Conservation (phyloP, 2,113 vertebrate species). For the Circaetus cinerascens region DNA sequence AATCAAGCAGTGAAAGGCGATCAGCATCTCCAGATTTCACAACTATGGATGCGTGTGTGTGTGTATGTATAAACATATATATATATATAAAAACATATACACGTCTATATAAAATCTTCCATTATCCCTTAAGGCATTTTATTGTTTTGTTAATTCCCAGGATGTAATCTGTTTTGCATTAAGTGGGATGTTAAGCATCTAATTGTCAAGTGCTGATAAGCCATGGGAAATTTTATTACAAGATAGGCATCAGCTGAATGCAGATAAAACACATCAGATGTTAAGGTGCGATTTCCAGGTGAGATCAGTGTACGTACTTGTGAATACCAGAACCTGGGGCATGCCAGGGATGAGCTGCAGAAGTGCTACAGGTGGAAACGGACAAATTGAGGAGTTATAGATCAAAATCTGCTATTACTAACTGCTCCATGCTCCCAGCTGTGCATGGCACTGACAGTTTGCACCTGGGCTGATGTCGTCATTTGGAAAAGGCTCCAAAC, state of each 20-base stretch:
- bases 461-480: background rate
- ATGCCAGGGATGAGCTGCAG: background rate
- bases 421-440: background rate
- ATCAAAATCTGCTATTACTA: background rate
- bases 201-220: slow-evolving; percentile 53
- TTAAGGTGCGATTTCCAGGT: background rate
- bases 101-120: background rate
- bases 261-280: slow-evolving; percentile 26
- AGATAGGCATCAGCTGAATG: slow-evolving; percentile 53
- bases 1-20: background rate
- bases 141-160: slow-evolving; percentile 63
- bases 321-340: background rate
- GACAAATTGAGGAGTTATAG: background rate
- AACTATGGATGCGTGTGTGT: background rate
- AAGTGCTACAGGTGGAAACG: background rate
- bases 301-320: background rate
- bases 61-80: background rate
- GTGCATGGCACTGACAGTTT: background rate
- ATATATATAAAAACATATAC: background rate
- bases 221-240: slow-evolving; percentile 47
- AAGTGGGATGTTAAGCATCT: slow-evolving; percentile 46
- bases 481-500: background rate
- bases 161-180: slow-evolving; percentile 59
- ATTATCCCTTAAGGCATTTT: slow-evolving; percentile 8
- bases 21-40: background rate